phyloP scores from a whole-genome alignment of 2,888 invertebrate species.

The Anarsia innoxiella region DNA sequence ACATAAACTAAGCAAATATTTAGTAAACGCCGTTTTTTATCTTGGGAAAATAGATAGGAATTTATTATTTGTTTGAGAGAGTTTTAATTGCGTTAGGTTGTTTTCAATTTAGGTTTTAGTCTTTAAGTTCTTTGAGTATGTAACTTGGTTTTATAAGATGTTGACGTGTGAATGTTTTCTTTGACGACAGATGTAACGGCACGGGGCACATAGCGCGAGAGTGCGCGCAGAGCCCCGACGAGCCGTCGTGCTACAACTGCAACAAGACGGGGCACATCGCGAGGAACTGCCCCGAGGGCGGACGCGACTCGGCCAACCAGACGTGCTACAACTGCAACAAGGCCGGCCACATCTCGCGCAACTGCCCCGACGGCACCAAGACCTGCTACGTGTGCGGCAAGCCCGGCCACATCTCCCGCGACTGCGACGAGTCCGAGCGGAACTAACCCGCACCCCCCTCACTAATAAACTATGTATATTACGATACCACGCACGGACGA shows the following conservation, averaged over 20 bases:
- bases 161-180: background rate
- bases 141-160: background rate
- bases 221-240: conserved; percentile 88
- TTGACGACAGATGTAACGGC: conserved; percentile 80
- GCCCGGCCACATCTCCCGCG: conserved; percentile 92
- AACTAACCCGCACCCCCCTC: conserved; percentile 54
- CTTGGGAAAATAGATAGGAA: too few relatives aligned
- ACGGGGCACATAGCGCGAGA: conserved; percentile 95
- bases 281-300: conserved; percentile 86
- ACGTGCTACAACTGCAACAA: conserved; percentile 97
- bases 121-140: too few relatives aligned
- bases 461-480: conserved; percentile 61
- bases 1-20: too few relatives aligned
- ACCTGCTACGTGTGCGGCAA: conserved; percentile 96
- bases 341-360: conserved; percentile 92
- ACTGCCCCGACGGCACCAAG: conserved; percentile 89
- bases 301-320: conserved; percentile 79
- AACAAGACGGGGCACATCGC: conserved; percentile 95
- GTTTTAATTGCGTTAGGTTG: too few relatives aligned
- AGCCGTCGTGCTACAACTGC: conserved; percentile 96
- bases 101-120: too few relatives aligned
- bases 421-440: conserved; percentile 88
- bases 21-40: too few relatives aligned
- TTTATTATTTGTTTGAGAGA: too few relatives aligned
- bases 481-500: conserved; percentile 72